Conservation (phyloP, 1,140 invertebrate genomes). For the Zaprionus vittiger region DNA sequence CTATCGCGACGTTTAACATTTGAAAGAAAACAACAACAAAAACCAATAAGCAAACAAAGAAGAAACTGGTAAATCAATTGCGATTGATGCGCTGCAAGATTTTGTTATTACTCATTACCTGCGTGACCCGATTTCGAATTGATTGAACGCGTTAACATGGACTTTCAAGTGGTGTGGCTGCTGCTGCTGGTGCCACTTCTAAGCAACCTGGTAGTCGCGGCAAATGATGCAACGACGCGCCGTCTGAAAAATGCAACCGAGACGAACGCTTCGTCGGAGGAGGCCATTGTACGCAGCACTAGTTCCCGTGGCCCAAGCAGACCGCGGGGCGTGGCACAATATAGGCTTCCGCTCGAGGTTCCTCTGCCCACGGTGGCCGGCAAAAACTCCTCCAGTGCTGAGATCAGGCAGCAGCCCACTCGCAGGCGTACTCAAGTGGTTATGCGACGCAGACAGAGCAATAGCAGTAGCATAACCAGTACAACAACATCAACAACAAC, state of each 20-base stretch:
- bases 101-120: slow-evolving; percentile 15
- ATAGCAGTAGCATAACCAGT: slow-evolving; percentile 31
- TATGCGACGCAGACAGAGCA: slow-evolving; percentile 54
- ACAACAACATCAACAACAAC: slow-evolving; percentile 49
- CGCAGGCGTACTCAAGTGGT: slow-evolving; percentile 65
- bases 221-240: slow-evolving; percentile 64
- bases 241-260: slow-evolving; percentile 40
- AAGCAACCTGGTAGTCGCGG: slow-evolving; percentile 29
- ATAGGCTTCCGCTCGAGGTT: slow-evolving; percentile 54
- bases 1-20: slow-evolving; percentile 34
- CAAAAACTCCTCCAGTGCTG: slow-evolving; percentile 20
- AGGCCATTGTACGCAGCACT: slow-evolving; percentile 25
- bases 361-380: slow-evolving; percentile 5
- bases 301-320: slow-evolving; percentile 44
- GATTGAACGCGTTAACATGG: slow-evolving; percentile 45
- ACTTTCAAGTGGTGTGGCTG: slow-evolving; percentile 43
- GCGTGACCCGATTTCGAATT: slow-evolving; percentile 43
- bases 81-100: slow-evolving; percentile 40
- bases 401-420: slow-evolving; percentile 22
- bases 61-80: slow-evolving; percentile 32
- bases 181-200: slow-evolving; percentile 58
- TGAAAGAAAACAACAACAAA: slow-evolving; percentile 4
- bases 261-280: not conserved
- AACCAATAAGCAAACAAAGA: not conserved
- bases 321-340: slow-evolving; percentile 68